A percentile compares a stretch with the other conserved stretches of the same genome.
Evolutionary conservation across 2,888 invertebrate genomes (phyloP).

Genomic region (Macrophya alboannulata): DNA sequence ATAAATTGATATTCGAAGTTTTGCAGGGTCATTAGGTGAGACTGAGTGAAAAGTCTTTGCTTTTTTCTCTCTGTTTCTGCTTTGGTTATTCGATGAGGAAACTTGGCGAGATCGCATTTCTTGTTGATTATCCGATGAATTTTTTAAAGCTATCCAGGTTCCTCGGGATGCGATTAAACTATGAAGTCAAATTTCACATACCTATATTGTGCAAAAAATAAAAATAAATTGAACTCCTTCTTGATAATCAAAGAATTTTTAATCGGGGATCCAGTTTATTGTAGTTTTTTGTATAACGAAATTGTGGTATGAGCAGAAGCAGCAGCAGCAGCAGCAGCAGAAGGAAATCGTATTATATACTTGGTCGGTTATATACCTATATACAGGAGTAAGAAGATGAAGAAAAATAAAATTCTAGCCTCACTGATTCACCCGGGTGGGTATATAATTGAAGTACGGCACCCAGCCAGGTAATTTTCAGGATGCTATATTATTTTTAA

Average conservation of each 20-base stretch:
- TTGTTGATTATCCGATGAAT: not conserved
- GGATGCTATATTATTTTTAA: constrained; percentile 49
- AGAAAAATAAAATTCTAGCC: constrained; percentile 37
- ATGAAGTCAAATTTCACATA: not conserved
- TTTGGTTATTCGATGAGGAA: constrained; percentile 11
- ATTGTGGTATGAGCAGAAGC: not conserved
- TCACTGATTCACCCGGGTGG: constrained; percentile 21
- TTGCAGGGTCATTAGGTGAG: not conserved
- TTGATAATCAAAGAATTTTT: not conserved
- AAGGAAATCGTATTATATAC: too few species aligned
- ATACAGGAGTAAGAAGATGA: not conserved
- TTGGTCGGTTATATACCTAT: not conserved
- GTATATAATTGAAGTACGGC: constrained; percentile 22
- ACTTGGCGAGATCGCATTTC: not conserved
- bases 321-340: not conserved
- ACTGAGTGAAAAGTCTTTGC: not conserved
- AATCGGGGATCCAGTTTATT: not conserved
- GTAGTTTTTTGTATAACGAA: not conserved
- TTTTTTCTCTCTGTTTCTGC: not conserved
- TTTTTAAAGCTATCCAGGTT: not conserved
- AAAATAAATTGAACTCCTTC: too few species aligned
- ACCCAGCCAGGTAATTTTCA: constrained; percentile 37
- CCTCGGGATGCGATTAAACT: not conserved
- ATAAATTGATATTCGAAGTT: not conserved
- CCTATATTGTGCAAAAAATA: not conserved